Conservation (phyloP, 1,140 invertebrate genomes). For the Lepidurus apus region DNA sequence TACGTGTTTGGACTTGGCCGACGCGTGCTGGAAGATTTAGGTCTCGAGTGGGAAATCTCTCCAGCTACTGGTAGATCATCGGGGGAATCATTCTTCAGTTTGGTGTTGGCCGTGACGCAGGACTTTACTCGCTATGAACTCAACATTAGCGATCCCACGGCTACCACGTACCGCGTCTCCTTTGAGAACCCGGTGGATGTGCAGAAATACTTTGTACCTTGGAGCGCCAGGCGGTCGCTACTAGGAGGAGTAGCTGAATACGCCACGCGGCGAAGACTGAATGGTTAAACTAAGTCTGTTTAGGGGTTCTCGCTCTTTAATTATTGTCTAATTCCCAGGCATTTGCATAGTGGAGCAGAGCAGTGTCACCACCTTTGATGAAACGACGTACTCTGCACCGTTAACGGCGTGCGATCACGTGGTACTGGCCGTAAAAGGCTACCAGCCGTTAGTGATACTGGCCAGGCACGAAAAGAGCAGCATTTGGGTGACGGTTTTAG, state of each 20-base stretch:
- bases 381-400: constrained; percentile 31
- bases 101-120: neutral
- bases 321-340: neutral
- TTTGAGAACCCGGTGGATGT: neutral
- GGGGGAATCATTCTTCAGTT: neutral
- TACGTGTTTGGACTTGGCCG: neutral
- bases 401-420: constrained; percentile 32
- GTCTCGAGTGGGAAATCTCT: neutral
- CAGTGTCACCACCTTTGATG: constrained; percentile 32
- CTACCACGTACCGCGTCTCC: neutral
- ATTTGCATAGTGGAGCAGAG: constrained; percentile 30
- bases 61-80: neutral
- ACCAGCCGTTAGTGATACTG: constrained; percentile 28
- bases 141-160: neutral
- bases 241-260: neutral
- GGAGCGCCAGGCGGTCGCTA: neutral
- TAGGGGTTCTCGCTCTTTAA: neutral
- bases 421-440: constrained; percentile 20
- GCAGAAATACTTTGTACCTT: constrained; percentile 3
- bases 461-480: constrained; percentile 27
- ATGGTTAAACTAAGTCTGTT: neutral
- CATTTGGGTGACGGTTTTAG: constrained; percentile 15
- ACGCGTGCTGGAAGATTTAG: neutral
- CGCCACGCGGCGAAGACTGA: neutral
- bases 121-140: neutral